Evolutionary conservation across 2,888 invertebrate genomes (phyloP).

Genomic region (Abscondita cerata): DNA sequence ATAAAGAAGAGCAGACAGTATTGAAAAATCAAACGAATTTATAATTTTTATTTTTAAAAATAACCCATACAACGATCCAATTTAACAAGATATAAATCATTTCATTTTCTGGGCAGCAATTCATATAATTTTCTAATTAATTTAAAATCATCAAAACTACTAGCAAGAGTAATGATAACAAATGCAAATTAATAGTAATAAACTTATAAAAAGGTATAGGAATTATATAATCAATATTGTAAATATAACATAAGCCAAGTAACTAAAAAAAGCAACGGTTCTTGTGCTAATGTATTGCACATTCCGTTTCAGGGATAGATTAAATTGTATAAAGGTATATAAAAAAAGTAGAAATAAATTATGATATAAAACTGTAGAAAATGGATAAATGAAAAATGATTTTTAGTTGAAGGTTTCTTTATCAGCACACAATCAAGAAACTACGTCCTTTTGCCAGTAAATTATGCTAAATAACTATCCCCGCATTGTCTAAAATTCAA

Average conservation of each 20-base stretch:
- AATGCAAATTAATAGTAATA: conserved; percentile 31
- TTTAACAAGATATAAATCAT: conserved; percentile 59
- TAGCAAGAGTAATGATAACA: conserved; percentile 36
- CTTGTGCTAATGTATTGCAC: conserved; percentile 50
- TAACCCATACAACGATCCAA: conserved; percentile 58
- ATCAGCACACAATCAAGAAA: conserved; percentile 19
- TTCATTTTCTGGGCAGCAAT: conserved; percentile 50
- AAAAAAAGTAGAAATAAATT: too few relatives aligned
- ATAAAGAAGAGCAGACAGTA: too few relatives aligned
- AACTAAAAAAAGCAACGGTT: conserved; percentile 42
- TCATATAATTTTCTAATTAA: conserved; percentile 32
- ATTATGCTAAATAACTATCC: conserved; percentile 46
- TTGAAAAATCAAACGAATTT: background rate
- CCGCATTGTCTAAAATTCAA: conserved; percentile 51
- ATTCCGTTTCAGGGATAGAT: conserved; percentile 48
- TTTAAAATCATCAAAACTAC: conserved; percentile 36
- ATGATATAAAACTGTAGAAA: conserved; percentile 6
- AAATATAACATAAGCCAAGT: conserved; percentile 42
- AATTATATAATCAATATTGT: conserved; percentile 29
- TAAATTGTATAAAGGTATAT: conserved; percentile 1
- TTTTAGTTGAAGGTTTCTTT: background rate
- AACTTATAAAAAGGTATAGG: conserved; percentile 22
- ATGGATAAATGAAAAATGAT: background rate
- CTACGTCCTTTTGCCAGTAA: conserved; percentile 23
- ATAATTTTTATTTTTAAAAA: conserved; percentile 54